Base-by-base conservation (phyloP, 2,113 vertebrate genomes). In the Microtus ochrogaster region DNA sequence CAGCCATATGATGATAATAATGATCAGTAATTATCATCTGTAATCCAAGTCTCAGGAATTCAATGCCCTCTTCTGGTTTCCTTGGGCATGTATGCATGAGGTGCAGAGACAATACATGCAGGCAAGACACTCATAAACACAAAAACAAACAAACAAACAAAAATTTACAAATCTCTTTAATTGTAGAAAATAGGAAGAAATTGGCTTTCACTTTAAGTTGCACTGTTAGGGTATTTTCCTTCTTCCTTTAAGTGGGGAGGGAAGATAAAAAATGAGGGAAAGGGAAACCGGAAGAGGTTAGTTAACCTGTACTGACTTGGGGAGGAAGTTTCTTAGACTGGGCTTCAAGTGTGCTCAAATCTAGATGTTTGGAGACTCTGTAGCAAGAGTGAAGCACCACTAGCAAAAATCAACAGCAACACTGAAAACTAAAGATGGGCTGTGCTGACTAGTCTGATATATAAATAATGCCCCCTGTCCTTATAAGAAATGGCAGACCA, bases 121-220 rank as follows among this genome's bases (percentile, higher is more conserved):
- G 33, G 49, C 10, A 81, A 58, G 17, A 58, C 33, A 81, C 33
- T 58, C 33, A 58, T 52, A 79, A 49, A 79, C 16, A 79, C 49
- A 79, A 79, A 52, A 21, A 36, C 19, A 33, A 55, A 55, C 52
- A 33, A 55, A 55, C 52, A 55, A 55, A 52, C 13, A 52, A 55
- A 55, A 55, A 55, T 55, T 55, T 58, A 73, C 36, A 73, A 73
- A 10, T 17, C 70, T 39, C 36, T 73, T 39, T 90, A 96, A 94
- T 33, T 89, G 58, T 70, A 77, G 90, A 28, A 76, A 95, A 81
- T 81, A 82, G 44, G 49, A 94, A 96, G 61, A 89, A 89, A 92
- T 30, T 55, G 19, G 44, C 30, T 14, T 92, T 96, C n/a, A 78
- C 11, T 87, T 16, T 87, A 92, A 73, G 65, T 49, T 30, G 72